Evolutionary conservation across 2,113 vertebrate genomes (phyloP), one percentile per base, ranked within the genome.

Genomic region (Asarcornis scutulata): DNA sequence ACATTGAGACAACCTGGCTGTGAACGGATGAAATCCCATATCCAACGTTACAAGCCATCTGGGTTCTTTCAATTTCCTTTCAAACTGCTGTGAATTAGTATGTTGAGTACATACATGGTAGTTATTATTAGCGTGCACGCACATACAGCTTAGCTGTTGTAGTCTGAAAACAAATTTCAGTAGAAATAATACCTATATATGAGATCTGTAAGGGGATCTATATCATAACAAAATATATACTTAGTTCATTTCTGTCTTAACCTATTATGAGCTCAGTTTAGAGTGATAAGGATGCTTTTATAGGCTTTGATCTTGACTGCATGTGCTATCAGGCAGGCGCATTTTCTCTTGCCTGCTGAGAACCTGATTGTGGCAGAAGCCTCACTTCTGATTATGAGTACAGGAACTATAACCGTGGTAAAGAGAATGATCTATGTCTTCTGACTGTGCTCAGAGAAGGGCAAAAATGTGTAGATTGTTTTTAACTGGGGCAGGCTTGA

Each of bases 381-480:
- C 22, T 68, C 29, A 13, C 2, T 72, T 88, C 15, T 72, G 18
- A 8, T 59, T 50, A 71, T 11, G 14, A 71, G 40, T 36, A 63
- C 14, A 46, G 42, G 31, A 86, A 36, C 4, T 74, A 18, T 63
- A 80, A 34, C 31, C 36, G 46, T 69, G 34, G 7, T 75, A 67
- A 69, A 81, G 25, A n/a, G 21, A 58, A 31, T 52, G 21, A 77
- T n/a, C 16, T n/a, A 0, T 32, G 31, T 67, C 22, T 17, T 50
- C 44, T 71, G 58, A 27, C 50, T 17, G 8, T 58, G 52, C 17
- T 90, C 63, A 88, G 13, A 1, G 0, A 10, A 63, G 27, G 10
- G 15, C 3, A 86, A 69, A 84, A 83, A 42, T 42, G 6, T 8
- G 2, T 44, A 73, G 58, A 48, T 25, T 27, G 0, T 1, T 8